Evolutionary conservation across 2,797 vertebrate genomes (phyloP), one percentile per base, ranked within the genome.

Genomic region (Schizothorax lantsangensis): DNA sequence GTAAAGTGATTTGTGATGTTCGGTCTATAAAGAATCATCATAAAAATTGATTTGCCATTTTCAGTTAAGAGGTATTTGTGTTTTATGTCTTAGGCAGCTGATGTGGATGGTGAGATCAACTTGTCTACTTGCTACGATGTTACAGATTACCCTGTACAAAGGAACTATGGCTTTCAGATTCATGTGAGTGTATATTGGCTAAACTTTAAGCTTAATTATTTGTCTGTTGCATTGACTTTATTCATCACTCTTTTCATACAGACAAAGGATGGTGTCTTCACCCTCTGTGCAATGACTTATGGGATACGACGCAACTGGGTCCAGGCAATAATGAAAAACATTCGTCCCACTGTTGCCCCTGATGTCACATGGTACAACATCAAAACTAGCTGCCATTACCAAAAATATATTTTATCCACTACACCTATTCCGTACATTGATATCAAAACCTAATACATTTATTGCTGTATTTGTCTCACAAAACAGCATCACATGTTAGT

Each of bases 281-380:
- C 96, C 0, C 94, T 99, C 47, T 98, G 97, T 5, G 97, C 97
- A 7, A 97, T 98, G 97, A 98, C 98, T 0, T 96, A 97, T 3
- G 97, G 97, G 81, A 97, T 98, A 92, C 96, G 95, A 52, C 95
- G 93, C 79, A 99, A 97, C 91, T 98, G 97, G 97, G 97, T 98
- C 88, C 97, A 98, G 88, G 97, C 97, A 33, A 96, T 99, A 92
- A 95, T 98, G 94, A 98, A 98, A 91, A 98, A 97, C 0, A 95
- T 98, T 49, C 95, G 94, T 4, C 96, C 96, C 8, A 90, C 93
- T 83, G 91, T 92, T 1, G 93, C 94, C 74, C 95, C 96, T 0
- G 97, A 97, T 0, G 92, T 96, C 52, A 96, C 96, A 36, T 96
- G 97, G 98, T 99, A 90, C 59, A 75, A 11, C 19, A 26, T 74